These are phyloP conservation scores for Meloidogyne hapla DNA, from an alignment of 1,140 invertebrate species.

Conservation along the genomic window DNA sequence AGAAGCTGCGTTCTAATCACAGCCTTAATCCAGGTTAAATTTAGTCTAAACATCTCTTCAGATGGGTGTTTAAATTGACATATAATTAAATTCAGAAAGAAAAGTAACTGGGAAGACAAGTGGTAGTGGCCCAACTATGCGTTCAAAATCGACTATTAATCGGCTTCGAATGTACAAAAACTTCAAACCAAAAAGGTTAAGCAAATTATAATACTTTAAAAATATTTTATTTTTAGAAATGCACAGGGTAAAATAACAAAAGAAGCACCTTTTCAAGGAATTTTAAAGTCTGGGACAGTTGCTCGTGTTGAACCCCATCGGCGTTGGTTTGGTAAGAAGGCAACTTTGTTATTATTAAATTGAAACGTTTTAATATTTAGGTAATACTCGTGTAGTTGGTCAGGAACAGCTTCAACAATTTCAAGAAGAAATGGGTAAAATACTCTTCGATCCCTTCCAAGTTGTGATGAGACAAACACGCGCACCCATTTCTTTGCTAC, in stretches of 20 bases:
- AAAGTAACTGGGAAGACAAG: constrained; percentile 25
- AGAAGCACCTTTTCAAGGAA: constrained; percentile 89
- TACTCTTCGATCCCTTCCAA: constrained; percentile 91
- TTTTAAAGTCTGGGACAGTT: constrained; percentile 81
- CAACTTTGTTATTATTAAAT: background rate
- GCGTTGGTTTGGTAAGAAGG: constrained; percentile 86
- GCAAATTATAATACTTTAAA: background rate
- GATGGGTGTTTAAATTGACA: background rate
- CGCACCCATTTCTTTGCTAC: constrained; percentile 86
- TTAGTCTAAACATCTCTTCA: background rate
- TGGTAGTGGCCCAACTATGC: constrained; percentile 35
- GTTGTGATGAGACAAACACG: constrained; percentile 94
- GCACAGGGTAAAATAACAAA: constrained; percentile 84
- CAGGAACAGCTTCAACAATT: constrained; percentile 94
- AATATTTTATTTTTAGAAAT: constrained; percentile 68
- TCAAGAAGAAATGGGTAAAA: constrained; percentile 89
- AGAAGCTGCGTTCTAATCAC: constrained; percentile 43
- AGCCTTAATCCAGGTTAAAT: constrained; percentile 46
- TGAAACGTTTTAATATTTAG: constrained; percentile 56
- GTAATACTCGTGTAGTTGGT: constrained; percentile 75
- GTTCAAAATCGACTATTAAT: constrained; percentile 90
- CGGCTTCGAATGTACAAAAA: constrained; percentile 86
- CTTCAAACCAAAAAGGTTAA: constrained; percentile 82
- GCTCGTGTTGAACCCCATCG: constrained; percentile 93
- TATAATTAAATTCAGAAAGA: constrained; percentile 32